Evolutionary conservation across 2,888 invertebrate genomes (phyloP), one percentile per base, ranked within the genome.

Genomic region (Myopa tessellatipennis): DNA sequence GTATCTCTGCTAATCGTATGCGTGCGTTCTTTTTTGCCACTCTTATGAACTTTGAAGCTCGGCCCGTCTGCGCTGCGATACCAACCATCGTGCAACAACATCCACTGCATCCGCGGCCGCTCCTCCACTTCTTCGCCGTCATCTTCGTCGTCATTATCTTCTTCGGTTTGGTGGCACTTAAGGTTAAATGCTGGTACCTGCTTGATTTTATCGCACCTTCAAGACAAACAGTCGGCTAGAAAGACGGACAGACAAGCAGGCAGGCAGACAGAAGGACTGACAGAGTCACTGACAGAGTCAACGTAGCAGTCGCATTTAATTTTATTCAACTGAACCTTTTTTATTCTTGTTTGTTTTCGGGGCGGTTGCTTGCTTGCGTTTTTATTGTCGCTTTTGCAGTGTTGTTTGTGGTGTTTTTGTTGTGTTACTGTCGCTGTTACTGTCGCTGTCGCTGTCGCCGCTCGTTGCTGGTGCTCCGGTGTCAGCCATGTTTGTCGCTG

Each of bases 1-100:
- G 10, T 26, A 40, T 38, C n/a, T 72, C 60, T 60, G 58, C 40
- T 60, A 40, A 72, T 40, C 40, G 55, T 58, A 55, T 71, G n/a
- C 72, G 45, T 60, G 40, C 61, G 58, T 60, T 60, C n/a, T 60
- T 61, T 36, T 72, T 38, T 72, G 72, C 55, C 40, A 72, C 14
- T 40, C 36, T 40, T 58, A 58, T 72, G 71, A 60, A 38, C 40
- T 60, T 60, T 26, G 26, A 26, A 26, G 26, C 26, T 26, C 26
- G 26, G 1, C 26, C 2, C 26, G 26, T 26, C 26, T 26, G 26
- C 26, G 26, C 26, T 36, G 18, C 65, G 8, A 0, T 52, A 1
- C 34, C 55, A 10, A 55, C 16, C 55, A 45, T 55, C 55, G 55
- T 26, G n/a, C 55, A 55, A 16, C 55, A 45, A 45, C 45, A 26